phyloP scores from a whole-genome alignment of 2,113 vertebrate species.

The Archilochus colubris region DNA sequence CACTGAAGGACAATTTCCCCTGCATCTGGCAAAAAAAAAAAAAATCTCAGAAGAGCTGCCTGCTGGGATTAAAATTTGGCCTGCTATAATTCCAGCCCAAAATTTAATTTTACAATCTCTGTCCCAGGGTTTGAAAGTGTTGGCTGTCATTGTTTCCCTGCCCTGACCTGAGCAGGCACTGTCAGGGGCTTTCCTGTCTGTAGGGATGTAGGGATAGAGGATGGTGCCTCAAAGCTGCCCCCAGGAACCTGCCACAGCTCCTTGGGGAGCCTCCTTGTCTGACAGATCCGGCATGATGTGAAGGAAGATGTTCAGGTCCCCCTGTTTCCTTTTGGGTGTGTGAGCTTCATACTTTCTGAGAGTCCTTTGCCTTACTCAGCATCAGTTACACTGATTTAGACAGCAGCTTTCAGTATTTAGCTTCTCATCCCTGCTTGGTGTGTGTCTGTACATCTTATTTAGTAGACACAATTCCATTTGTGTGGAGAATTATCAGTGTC shows the following conservation, averaged over 20 bases:
- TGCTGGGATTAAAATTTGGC: background rate
- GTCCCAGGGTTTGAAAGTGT: background rate
- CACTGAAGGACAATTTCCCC: background rate
- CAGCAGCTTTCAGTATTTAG: background rate
- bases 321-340: background rate
- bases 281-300: rapidly evolving
- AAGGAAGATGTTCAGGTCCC: background rate
- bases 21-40: background rate
- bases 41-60: background rate
- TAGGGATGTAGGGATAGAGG: background rate
- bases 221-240: background rate
- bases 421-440: background rate
- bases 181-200: background rate
- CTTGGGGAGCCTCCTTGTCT: rapidly evolving
- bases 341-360: background rate
- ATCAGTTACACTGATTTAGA: background rate
- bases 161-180: background rate
- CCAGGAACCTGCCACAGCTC: too few species aligned
- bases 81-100: background rate
- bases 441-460: background rate
- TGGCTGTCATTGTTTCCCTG: background rate
- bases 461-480: background rate
- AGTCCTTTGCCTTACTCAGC: background rate
- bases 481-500: background rate
- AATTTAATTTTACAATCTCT: background rate